Base-by-base conservation (phyloP, 2,113 vertebrate genomes). In the Nothobranchius kuhntae region DNA sequence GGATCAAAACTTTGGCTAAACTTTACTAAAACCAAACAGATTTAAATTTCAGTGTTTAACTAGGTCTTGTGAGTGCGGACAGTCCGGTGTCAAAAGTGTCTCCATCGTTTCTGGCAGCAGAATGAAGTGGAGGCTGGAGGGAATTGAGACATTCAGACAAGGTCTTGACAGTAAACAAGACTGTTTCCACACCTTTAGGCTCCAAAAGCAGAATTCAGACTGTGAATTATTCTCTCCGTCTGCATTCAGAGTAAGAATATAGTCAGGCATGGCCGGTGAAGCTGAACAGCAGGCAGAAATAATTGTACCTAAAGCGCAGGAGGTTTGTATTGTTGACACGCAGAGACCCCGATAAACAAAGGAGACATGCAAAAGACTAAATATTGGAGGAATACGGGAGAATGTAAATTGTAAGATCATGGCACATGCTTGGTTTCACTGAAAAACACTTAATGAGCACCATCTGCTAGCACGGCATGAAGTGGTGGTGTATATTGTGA, bases 1-100 rank as follows among this genome's bases (percentile, higher is more conserved):
- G 66, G 65, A 48, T 59, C 30, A 8, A 8, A 4, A 40, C 40
- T 7, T 64, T 66, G 68, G 58, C 51, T 48, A 71, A 55, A 15
- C 60, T 8, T 61, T 65, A 2, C 7, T 58, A 13, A 35, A 51
- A 38, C 42, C 40, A 57, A 56, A 3, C 38, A 60, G 14, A 45
- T 54, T 14, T 54, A 5, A 11, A 14, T 17, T 44, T 58, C 9
- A 13, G 9, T 6, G 13, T 58, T 68, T 4, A 46, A 15, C 26
- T 24, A 51, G 56, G 46, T 50, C 56, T 47, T 48, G n/a, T 48
- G 9, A 52, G n/a, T n/a, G 30, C 21, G 53, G 24, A 21, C 2
- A 11, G 11, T 17, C 35, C 11, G 38, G 30, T 15, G 53, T 54
- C 15, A 40, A 38, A 46, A 46, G 21, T 21, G 2, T 14, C 42